Evolutionary conservation across 2,113 vertebrate genomes (phyloP).

Genomic region (Arvicanthis niloticus): DNA sequence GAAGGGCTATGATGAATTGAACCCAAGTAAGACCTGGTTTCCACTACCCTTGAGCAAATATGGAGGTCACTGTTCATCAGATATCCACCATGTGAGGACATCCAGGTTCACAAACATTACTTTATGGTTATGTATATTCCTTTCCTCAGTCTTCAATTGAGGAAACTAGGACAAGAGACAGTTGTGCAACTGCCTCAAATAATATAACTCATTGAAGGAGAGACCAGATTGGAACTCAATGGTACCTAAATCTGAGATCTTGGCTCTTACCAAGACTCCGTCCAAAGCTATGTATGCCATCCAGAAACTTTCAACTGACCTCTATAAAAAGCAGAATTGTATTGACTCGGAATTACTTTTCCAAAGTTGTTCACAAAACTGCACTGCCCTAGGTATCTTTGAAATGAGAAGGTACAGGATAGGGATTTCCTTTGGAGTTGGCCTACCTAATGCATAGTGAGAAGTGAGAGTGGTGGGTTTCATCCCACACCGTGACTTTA

Average conservation of each 20-base stretch:
- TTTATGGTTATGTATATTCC: neutral
- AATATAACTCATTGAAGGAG: neutral
- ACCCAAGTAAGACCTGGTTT: neutral
- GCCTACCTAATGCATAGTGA: neutral
- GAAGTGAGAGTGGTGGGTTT: slow-evolving; percentile 30
- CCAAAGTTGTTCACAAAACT: neutral
- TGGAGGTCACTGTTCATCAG: neutral
- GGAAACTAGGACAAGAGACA: neutral
- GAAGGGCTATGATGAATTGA: neutral
- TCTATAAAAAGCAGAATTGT: neutral
- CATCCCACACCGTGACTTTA: neutral
- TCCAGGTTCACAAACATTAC: neutral
- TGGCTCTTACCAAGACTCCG: neutral
- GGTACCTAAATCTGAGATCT: neutral
- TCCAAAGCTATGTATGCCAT: neutral
- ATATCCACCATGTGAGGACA: neutral
- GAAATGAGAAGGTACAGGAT: neutral
- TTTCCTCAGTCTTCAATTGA: neutral
- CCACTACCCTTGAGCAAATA: neutral
- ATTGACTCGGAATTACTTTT: neutral
- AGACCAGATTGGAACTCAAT: neutral
- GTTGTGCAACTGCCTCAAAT: neutral
- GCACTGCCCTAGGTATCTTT: neutral
- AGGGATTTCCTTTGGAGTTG: neutral
- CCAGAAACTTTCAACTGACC: neutral